These are phyloP conservation scores for Melitaea cinxia DNA, from an alignment of 1,140 invertebrate genomes.

Conservation along the genomic window DNA sequence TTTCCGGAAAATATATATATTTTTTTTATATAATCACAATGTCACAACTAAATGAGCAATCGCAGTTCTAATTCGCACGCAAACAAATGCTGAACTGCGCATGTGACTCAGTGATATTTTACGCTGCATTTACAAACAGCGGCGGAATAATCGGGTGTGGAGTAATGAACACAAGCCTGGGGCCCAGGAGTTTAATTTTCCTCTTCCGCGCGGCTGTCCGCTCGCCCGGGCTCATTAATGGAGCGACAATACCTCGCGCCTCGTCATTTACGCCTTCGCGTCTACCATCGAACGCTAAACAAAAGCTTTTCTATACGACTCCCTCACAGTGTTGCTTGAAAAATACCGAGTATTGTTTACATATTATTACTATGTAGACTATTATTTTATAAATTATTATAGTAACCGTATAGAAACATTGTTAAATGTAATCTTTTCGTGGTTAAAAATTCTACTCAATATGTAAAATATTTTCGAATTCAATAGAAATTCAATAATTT, in stretches of 20 bases:
- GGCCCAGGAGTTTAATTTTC: constrained; percentile 80
- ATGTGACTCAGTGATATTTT: constrained; percentile 54
- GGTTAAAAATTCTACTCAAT: not conserved
- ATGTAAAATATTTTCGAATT: not conserved
- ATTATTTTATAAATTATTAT: not conserved
- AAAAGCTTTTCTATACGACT: constrained; percentile 34
- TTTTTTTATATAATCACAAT: constrained; percentile 6
- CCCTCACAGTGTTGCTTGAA: constrained; percentile 6
- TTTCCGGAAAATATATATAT: too few species aligned
- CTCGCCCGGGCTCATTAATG: constrained; percentile 74
- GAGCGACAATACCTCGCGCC: constrained; percentile 73
- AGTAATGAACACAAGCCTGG: constrained; percentile 74
- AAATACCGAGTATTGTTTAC: constrained; percentile 8
- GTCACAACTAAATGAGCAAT: constrained; percentile 29
- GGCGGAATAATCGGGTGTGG: constrained; percentile 70
- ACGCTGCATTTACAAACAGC: constrained; percentile 65
- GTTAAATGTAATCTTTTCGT: not conserved
- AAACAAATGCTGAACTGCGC: constrained; percentile 36
- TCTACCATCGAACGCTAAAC: constrained; percentile 42
- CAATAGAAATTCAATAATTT: not conserved
- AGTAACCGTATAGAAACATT: not conserved
- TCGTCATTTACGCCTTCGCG: constrained; percentile 62
- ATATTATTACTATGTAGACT: not conserved
- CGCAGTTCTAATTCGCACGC: constrained; percentile 54
- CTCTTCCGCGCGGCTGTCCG: constrained; percentile 75